phyloP scores from a whole-genome alignment of 2,888 invertebrate genomes.

The Thumatha senex region DNA sequence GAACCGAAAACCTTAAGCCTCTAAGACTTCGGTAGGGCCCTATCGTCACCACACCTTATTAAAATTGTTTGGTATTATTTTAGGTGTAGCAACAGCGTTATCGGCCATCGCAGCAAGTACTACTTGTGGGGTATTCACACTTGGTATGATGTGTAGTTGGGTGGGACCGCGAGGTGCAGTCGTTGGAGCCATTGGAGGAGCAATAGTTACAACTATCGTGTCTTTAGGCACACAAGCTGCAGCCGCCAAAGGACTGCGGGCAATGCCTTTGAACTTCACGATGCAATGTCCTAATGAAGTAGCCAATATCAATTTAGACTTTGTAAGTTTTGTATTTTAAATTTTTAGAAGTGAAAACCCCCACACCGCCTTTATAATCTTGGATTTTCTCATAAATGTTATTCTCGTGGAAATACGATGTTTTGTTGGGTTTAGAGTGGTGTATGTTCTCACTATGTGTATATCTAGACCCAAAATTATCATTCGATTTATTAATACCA shows the following conservation, averaged over 20 bases:
- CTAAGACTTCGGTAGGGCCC: no score
- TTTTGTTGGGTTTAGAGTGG: no score
- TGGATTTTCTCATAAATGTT: no score
- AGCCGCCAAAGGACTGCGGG: slow-evolving; percentile 82
- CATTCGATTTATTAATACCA: no score
- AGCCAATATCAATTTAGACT: slow-evolving; percentile 37
- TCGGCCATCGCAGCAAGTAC: slow-evolving; percentile 94
- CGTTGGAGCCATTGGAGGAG: slow-evolving; percentile 84
- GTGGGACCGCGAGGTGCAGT: slow-evolving; percentile 87
- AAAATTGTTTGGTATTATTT: no score
- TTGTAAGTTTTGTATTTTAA: slow-evolving; percentile 41
- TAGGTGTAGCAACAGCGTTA: slow-evolving; percentile 87
- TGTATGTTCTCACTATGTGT: no score
- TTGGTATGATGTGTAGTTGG: slow-evolving; percentile 93
- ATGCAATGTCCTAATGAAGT: slow-evolving; percentile 40
- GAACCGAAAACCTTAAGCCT: no score
- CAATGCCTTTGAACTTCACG: slow-evolving; percentile 64
- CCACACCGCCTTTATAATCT: no score
- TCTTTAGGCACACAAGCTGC: slow-evolving; percentile 85
- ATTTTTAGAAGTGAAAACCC: not conserved
- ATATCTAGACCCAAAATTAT: no score
- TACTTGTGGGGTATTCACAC: slow-evolving; percentile 91
- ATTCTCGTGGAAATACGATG: no score
- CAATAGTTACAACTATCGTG: slow-evolving; percentile 79
- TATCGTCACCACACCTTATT: no score